Conservation (phyloP, 2,888 invertebrate species). For the Loripinus fragilis region DNA sequence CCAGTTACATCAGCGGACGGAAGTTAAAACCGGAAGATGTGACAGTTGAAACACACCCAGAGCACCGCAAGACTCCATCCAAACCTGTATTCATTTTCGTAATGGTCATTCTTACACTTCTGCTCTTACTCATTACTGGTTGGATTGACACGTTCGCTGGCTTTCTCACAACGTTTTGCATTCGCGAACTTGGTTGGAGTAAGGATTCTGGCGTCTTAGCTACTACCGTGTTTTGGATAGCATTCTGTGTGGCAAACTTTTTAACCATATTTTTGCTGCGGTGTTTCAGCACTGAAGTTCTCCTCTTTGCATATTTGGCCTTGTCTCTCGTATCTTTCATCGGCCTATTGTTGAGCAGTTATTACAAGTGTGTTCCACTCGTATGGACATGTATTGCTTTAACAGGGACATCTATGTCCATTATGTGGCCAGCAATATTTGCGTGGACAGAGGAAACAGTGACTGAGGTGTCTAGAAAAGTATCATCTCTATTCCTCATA, state of each 20-base stretch:
- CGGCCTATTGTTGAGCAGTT: conserved; percentile 46
- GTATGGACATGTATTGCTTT: conserved; percentile 54
- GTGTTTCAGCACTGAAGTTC: conserved; percentile 36
- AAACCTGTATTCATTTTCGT: not conserved
- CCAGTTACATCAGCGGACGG: not conserved
- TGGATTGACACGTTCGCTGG: conserved; percentile 45
- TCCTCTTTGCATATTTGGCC: conserved; percentile 39
- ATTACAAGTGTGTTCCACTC: conserved; percentile 31
- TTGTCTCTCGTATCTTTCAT: conserved; percentile 26
- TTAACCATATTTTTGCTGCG: conserved; percentile 43
- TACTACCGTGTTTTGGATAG: conserved; percentile 34
- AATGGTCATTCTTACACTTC: not conserved
- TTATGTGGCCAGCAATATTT: conserved; percentile 55
- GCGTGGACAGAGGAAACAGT: conserved; percentile 62
- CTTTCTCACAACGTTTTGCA: conserved; percentile 43
- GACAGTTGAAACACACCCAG: not conserved
- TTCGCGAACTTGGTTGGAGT: conserved; percentile 34
- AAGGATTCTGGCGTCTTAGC: conserved; percentile 30
- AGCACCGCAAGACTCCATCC: not conserved
- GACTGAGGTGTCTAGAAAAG: conserved; percentile 49
- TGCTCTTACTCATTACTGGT: conserved; percentile 36
- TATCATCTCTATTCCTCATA: conserved; percentile 55
- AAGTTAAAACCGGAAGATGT: not conserved
- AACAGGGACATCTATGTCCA: conserved; percentile 54
- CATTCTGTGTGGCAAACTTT: conserved; percentile 43